Conservation (phyloP, 2,797 vertebrate species). For the Hoplostethus mediterraneus region DNA sequence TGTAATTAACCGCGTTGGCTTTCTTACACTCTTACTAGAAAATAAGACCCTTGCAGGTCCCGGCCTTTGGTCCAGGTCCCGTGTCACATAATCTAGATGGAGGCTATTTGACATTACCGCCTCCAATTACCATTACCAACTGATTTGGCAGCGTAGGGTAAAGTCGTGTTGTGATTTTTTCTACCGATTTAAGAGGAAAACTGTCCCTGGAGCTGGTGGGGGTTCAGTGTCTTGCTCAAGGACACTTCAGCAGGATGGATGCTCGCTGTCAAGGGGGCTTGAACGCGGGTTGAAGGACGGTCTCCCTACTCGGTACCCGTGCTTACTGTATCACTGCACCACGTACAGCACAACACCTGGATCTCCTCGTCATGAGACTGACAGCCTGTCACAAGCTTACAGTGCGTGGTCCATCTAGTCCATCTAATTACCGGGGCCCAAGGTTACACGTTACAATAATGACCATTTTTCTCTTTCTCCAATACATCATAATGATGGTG, state of each 20-base stretch:
- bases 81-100: slow-evolving; percentile 19
- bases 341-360: background rate
- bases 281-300: slow-evolving; percentile 36
- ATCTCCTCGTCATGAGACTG: slow-evolving; percentile 30
- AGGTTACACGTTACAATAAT: slow-evolving; percentile 51
- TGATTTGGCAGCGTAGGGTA: slow-evolving; percentile 11
- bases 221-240: slow-evolving; percentile 14
- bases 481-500: slow-evolving; percentile 62
- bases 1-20: slow-evolving; percentile 69
- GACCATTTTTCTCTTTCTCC: slow-evolving; percentile 38
- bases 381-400: slow-evolving; percentile 36
- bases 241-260: slow-evolving; percentile 43
- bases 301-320: background rate
- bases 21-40: slow-evolving; percentile 37
- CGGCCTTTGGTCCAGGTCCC: slow-evolving; percentile 42
- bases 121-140: slow-evolving; percentile 14
- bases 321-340: background rate
- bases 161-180: slow-evolving; percentile 10
- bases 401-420: slow-evolving; percentile 29
- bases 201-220: slow-evolving; percentile 16
- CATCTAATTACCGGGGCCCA: slow-evolving; percentile 48
- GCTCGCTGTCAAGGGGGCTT: slow-evolving; percentile 38
- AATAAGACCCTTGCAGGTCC: slow-evolving; percentile 20
- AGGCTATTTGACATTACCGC: slow-evolving; percentile 19
- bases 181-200: slow-evolving; percentile 30